Evolutionary conservation across 2,113 vertebrate genomes (phyloP), one percentile per base, ranked within the genome.

Genomic region (Psilopsiagon aymara): DNA sequence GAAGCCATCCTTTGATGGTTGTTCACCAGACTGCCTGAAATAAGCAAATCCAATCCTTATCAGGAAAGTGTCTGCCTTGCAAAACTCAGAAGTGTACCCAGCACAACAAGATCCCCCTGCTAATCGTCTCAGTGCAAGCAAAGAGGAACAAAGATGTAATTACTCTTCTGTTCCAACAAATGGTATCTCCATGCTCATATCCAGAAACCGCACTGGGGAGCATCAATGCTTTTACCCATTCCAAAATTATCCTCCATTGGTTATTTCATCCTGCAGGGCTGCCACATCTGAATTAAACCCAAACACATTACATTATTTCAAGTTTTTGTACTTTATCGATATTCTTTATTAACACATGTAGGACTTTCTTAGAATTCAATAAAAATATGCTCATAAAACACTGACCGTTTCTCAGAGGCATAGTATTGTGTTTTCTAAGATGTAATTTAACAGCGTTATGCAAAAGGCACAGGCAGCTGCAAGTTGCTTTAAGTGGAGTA

Each of bases 101-200:
- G 57, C 44, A 47, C 39, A 23, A 13, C 0, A 6, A 92, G 46
- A 77, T 81, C 69, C 46, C 63, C 64, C 64, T 77, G 68, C 53
- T 95, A 55, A 79, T 74, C 63, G 62, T 73, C 76, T 74, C 3
- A 1, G n/a, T 49, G 51, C 44, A 69, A 86, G 18, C 0, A 0
- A 93, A 84, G 24, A 87, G 64, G 60, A 94, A 78, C n/a, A 52
- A 84, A 78, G 69, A 37, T 41, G 43, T 81, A 70, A 84, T 78
- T 84, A 75, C 51, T 66, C 37, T 84, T 81, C 77, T 60, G 59
- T 49, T 89, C 44, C 69, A 78, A 43, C 44, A 86, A 81, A 77
- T 29, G 49, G 44, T 47, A 35, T 41, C 27, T 88, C 59, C 49
- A 46, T 29, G 6, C 21, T 70, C 23, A 57, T 46, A 74, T 7